Conservation (phyloP, 2,113 vertebrate genomes). For the Ameiurus melas region DNA sequence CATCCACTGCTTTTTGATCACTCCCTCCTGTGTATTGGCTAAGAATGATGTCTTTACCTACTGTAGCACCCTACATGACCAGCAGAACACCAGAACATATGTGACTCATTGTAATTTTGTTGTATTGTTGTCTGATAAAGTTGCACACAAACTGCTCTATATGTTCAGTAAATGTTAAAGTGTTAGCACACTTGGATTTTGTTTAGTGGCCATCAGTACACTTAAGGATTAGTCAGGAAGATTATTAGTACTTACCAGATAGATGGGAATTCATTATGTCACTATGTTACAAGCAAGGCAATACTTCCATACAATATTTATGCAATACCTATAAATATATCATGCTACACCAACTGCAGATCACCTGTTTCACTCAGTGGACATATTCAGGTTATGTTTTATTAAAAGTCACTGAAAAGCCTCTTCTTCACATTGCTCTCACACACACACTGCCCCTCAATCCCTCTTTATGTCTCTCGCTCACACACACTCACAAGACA, state of each 20-base stretch:
- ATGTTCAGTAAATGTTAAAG: neutral
- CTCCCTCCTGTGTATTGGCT: neutral
- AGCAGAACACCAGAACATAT: neutral
- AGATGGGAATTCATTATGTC: neutral
- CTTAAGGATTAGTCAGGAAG: neutral
- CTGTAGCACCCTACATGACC: neutral
- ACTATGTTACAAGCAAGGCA: neutral
- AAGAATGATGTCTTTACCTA: neutral
- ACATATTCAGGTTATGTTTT: slow-evolving; percentile 15
- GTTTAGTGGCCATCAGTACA: neutral
- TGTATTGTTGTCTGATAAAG: neutral
- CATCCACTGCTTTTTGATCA: neutral
- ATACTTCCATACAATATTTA: neutral
- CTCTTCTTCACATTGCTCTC: neutral
- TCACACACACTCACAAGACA: slow-evolving; percentile 60
- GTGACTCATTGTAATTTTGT: neutral
- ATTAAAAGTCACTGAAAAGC: slow-evolving; percentile 42
- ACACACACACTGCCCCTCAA: neutral
- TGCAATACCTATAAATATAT: neutral
- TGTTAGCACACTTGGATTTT: neutral
- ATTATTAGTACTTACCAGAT: neutral
- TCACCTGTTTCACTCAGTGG: neutral
- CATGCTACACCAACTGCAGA: neutral
- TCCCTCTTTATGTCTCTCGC: neutral
- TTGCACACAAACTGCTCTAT: too few species aligned